These are phyloP conservation scores for Orthochromis indermauri DNA, from an alignment of 2,113 vertebrate species.

Conservation along the genomic window DNA sequence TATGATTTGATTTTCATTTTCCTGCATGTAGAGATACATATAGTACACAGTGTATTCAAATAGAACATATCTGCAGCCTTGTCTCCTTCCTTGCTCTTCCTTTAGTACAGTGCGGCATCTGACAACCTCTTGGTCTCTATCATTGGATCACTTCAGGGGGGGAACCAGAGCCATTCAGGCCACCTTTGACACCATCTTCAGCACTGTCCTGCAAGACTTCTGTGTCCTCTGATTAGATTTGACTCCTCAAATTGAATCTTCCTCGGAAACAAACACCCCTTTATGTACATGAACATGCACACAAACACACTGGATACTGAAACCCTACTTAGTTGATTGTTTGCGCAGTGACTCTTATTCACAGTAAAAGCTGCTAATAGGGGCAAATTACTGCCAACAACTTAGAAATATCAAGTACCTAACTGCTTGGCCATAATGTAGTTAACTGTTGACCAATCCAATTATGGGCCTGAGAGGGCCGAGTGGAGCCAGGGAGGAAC, in stretches of 20 bases:
- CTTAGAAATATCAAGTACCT: conserved; percentile 83
- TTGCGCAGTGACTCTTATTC: conserved; percentile 81
- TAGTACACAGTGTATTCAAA: background rate
- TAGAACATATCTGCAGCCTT: background rate
- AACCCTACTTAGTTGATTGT: conserved; percentile 59
- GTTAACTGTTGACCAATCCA: conserved; percentile 84
- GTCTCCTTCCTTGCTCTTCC: background rate
- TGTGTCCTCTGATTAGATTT: conserved; percentile 64
- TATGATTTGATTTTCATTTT: conserved; percentile 22
- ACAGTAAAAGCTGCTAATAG: conserved; percentile 81
- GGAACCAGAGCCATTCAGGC: conserved; percentile 47
- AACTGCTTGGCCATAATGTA: conserved; percentile 80
- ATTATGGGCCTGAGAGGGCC: conserved; percentile 65
- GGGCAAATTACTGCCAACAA: conserved; percentile 81
- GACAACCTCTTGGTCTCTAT: background rate
- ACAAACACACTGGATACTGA: conserved; percentile 32
- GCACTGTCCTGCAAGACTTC: conserved; percentile 49
- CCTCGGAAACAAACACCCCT: conserved; percentile 56
- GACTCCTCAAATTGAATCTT: conserved; percentile 63
- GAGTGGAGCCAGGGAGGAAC: conserved; percentile 22
- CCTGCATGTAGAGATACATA: background rate
- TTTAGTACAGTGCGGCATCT: background rate
- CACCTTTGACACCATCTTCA: conserved; percentile 49
- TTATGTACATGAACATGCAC: conserved; percentile 6
- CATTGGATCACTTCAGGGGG: conserved; percentile 2